Evolutionary conservation across 2,888 invertebrate genomes (phyloP).

Genomic region (Spisula subtruncata): DNA sequence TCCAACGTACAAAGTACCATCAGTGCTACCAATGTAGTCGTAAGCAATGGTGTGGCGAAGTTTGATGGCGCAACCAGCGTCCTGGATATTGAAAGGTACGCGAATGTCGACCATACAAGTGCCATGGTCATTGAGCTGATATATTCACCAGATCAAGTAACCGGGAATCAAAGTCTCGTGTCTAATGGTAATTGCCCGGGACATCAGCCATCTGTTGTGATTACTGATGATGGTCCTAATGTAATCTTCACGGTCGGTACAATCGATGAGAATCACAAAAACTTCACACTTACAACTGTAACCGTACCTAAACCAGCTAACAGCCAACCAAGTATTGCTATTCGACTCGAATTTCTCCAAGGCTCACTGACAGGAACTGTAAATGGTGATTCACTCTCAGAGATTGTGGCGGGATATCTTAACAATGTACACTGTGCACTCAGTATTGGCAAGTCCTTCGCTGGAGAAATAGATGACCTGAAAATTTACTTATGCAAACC

Average conservation of each 20-base stretch:
- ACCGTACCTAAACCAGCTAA: not conserved
- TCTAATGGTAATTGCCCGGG: not conserved
- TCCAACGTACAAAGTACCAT: not conserved
- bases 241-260: not conserved
- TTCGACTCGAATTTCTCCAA: not conserved
- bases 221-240: not conserved
- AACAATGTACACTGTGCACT: not conserved
- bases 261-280: not conserved
- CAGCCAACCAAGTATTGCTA: not conserved
- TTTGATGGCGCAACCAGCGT: not conserved
- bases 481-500: slow-evolving; percentile 1
- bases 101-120: not conserved
- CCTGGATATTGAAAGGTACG: not conserved
- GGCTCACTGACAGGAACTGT: not conserved
- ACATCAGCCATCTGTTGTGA: not conserved
- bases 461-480: not conserved
- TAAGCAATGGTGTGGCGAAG: not conserved
- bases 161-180: not conserved
- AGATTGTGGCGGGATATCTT: not conserved
- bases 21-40: not conserved
- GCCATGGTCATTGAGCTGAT: not conserved
- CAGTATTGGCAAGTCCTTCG: not conserved
- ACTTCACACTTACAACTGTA: not conserved
- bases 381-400: not conserved
- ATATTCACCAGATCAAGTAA: not conserved